These are phyloP conservation scores for Ammospiza caudacuta DNA, from an alignment of 2,113 vertebrate genomes.

Conservation along the genomic window DNA sequence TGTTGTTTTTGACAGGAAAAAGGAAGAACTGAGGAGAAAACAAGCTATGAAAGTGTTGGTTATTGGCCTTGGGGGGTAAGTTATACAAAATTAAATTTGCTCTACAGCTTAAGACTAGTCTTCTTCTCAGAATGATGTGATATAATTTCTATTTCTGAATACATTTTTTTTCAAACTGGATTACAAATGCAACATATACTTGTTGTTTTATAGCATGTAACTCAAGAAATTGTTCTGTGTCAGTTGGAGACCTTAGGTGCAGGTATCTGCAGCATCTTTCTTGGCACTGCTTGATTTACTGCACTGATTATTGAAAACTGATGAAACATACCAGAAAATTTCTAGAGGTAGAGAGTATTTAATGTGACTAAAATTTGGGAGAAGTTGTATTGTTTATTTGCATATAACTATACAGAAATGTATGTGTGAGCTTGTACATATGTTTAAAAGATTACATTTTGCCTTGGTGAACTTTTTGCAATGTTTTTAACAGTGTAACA, in stretches of 20 bases:
- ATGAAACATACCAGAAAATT: not conserved
- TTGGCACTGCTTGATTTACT: not conserved
- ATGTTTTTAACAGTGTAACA: conserved; percentile 80
- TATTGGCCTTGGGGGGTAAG: conserved; percentile 92
- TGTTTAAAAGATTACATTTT: not conserved
- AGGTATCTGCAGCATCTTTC: not conserved
- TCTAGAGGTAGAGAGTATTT: not conserved
- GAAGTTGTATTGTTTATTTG: not conserved
- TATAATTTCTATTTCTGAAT: not conserved
- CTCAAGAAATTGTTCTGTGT: not conserved
- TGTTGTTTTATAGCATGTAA: not conserved
- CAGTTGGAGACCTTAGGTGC: not conserved
- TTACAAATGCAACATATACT: not conserved
- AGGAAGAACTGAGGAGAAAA: conserved; percentile 34
- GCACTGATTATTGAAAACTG: not conserved
- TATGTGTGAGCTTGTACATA: not conserved
- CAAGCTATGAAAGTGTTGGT: conserved; percentile 82
- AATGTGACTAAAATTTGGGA: not conserved
- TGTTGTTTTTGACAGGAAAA: conserved; percentile 47
- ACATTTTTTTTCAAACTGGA: not conserved
- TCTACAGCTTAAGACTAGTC: not conserved
- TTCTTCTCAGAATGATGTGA: not conserved
- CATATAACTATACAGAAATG: not conserved
- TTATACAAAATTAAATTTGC: conserved; percentile 19
- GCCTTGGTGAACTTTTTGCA: not conserved